Percentiles rank a stretch among this genome's conserved stretches.
These are phyloP conservation scores for Formicarius rufipectus DNA, from an alignment of 2,113 vertebrate species.

Conservation along the genomic window DNA sequence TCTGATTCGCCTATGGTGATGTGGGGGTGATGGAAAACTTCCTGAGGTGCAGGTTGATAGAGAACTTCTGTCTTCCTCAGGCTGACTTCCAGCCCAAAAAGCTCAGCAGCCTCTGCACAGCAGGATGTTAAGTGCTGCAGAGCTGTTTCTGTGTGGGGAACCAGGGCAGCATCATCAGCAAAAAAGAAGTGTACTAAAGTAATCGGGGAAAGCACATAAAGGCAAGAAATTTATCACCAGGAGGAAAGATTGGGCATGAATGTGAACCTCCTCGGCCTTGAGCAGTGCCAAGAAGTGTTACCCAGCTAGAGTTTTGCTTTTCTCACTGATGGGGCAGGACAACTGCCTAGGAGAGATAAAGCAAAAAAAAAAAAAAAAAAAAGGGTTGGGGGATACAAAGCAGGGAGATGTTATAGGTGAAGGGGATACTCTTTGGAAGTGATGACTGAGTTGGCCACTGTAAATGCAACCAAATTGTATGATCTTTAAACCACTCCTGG, in stretches of 20 bases:
- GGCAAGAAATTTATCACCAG: background rate
- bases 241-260: background rate
- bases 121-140: too few relatives aligned
- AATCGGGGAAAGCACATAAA: background rate
- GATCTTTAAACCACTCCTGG: background rate
- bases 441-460: background rate
- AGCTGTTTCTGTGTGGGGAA: too few relatives aligned
- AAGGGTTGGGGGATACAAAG: background rate
- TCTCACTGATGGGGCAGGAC: background rate
- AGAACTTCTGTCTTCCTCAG: too few relatives aligned
- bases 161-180: too few relatives aligned
- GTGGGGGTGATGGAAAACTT: too few relatives aligned
- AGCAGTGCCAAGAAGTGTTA: background rate
- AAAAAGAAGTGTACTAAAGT: background rate
- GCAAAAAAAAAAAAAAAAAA: background rate
- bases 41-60: too few relatives aligned
- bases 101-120: too few relatives aligned
- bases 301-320: background rate
- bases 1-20: too few relatives aligned
- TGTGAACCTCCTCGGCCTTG: background rate
- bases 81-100: too few relatives aligned
- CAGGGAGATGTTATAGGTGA: rapidly evolving
- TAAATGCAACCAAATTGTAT: background rate
- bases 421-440: background rate
- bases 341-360: background rate